Evolutionary conservation across 1,140 invertebrate genomes (phyloP).

Genomic region (Chelonus insularis): DNA sequence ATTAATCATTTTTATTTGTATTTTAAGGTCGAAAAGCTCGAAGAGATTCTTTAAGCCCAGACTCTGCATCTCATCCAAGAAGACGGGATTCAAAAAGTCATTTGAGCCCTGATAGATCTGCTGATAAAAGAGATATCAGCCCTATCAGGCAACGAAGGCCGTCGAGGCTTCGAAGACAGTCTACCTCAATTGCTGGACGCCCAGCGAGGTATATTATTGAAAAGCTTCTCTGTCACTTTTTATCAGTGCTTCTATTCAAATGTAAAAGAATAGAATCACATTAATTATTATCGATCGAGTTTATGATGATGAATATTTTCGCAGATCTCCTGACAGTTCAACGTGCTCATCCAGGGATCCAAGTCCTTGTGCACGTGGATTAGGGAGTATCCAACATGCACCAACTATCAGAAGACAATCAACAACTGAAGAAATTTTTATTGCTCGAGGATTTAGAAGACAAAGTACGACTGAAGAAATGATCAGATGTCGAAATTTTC

Average conservation of each 20-base stretch:
- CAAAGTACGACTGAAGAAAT: constrained; percentile 91
- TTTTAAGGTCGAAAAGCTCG: constrained; percentile 71
- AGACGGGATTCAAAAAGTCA: constrained; percentile 77
- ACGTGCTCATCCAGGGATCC: constrained; percentile 66
- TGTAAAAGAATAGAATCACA: too few relatives aligned
- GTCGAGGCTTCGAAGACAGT: constrained; percentile 75
- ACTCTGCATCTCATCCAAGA: constrained; percentile 72
- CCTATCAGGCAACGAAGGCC: constrained; percentile 66
- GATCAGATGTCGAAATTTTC: constrained; percentile 86
- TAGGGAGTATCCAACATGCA: constrained; percentile 58
- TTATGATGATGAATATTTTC: too few relatives aligned
- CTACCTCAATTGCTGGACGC: constrained; percentile 71
- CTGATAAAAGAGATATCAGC: constrained; percentile 70
- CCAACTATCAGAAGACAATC: constrained; percentile 82
- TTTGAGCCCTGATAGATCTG: constrained; percentile 76
- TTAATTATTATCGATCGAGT: background rate
- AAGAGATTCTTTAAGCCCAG: constrained; percentile 83
- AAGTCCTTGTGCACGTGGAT: constrained; percentile 69
- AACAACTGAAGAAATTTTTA: constrained; percentile 88
- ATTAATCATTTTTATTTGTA: constrained; percentile 23
- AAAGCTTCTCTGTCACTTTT: background rate
- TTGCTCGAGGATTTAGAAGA: constrained; percentile 83
- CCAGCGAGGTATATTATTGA: constrained; percentile 41
- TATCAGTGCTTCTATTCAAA: background rate
- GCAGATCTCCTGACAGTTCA: constrained; percentile 61